Percentiles rank a stretch among this genome's conserved stretches.
Evolutionary conservation across 2,888 invertebrate genomes (phyloP).

Genomic region (Callyntrura guangdongensis): DNA sequence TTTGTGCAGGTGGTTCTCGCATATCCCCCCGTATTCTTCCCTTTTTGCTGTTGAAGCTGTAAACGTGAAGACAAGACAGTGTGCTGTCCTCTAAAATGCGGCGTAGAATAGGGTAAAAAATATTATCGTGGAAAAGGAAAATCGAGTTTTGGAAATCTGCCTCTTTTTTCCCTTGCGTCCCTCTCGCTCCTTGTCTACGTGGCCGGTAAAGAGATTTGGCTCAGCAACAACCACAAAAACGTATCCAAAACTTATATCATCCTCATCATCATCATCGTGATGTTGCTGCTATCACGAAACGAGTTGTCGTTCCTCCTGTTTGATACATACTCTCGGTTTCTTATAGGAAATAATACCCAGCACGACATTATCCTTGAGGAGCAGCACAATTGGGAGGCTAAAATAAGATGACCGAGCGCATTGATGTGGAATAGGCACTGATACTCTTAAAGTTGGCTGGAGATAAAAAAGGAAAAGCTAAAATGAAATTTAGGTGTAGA

Average conservation of each 20-base stretch:
- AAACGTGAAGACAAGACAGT: conserved; percentile 31
- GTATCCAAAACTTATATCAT: conserved; percentile 24
- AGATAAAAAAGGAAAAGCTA: conserved; percentile 71
- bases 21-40: background rate
- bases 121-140: conserved; percentile 67
- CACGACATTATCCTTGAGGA: conserved; percentile 38
- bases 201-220: conserved; percentile 57
- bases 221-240: conserved; percentile 63
- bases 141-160: conserved; percentile 62
- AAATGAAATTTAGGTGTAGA: conserved; percentile 78
- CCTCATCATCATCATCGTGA: conserved; percentile 38
- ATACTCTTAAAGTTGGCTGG: conserved; percentile 60
- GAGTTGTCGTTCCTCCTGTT: conserved; percentile 13
- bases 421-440: conserved; percentile 72
- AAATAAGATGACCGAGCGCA: conserved; percentile 74
- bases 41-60: background rate
- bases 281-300: conserved; percentile 22
- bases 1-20: conserved; percentile 69
- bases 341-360: conserved; percentile 45
- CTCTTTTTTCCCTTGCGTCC: conserved; percentile 29
- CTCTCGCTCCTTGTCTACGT: conserved; percentile 16
- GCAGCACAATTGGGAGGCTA: conserved; percentile 55
- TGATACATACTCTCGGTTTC: conserved; percentile 7
- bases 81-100: conserved; percentile 6
- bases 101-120: conserved; percentile 10